Evolutionary conservation across 2,797 vertebrate genomes (phyloP).

Genomic region (Crypturellus tataupa): DNA sequence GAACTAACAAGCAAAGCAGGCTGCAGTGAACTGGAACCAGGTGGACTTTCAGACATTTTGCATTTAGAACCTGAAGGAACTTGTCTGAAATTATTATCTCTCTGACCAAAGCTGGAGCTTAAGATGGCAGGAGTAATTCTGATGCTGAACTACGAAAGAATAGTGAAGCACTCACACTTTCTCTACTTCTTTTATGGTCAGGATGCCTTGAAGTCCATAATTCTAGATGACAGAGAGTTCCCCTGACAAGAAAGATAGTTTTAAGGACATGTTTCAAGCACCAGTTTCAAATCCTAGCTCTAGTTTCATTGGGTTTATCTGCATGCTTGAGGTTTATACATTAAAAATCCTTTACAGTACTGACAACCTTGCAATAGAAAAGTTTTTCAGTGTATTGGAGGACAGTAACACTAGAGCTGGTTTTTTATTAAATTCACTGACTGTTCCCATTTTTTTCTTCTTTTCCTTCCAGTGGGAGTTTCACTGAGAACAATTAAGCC

Average conservation of each 20-base stretch:
- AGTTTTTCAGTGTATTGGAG: constrained; percentile 10
- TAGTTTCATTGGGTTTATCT: constrained; percentile 23
- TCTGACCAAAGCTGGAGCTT: neutral
- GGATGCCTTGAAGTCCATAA: neutral
- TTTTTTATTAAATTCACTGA: neutral
- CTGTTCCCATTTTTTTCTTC: neutral
- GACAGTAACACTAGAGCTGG: neutral
- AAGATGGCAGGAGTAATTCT: neutral
- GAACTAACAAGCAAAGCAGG: neutral
- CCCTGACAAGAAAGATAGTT: neutral
- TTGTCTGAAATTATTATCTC: neutral
- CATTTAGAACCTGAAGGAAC: neutral
- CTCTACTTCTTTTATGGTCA: neutral
- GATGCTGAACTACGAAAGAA: neutral
- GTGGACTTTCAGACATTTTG: neutral
- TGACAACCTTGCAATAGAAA: neutral
- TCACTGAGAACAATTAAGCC: neutral
- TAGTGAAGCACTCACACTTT: neutral
- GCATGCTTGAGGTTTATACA: constrained; percentile 26
- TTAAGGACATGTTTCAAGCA: constrained; percentile 22
- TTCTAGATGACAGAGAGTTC: neutral
- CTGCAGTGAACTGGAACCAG: neutral
- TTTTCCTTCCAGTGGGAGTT: neutral
- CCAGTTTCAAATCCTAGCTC: neutral
- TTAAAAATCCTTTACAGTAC: neutral